A percentile compares a stretch with the other conserved stretches of the same genome.
These are phyloP conservation scores for Prionace glauca DNA, from an alignment of 2,797 vertebrate genomes.

Conservation along the genomic window DNA sequence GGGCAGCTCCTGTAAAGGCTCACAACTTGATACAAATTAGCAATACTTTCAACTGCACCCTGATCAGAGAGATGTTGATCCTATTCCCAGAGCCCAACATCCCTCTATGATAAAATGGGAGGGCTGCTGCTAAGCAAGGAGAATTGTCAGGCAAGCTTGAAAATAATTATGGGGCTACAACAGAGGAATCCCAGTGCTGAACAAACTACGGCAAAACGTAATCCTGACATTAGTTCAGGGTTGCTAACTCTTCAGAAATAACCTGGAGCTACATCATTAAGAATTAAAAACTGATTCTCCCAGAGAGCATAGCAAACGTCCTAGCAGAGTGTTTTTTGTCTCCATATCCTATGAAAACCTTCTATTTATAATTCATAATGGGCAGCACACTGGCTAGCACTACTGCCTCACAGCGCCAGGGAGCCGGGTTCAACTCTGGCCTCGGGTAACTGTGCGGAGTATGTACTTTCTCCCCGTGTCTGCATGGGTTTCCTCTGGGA, in stretches of 20 bases:
- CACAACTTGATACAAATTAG: neutral
- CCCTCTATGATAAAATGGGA: neutral
- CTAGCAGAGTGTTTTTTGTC: neutral
- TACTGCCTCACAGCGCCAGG: no score
- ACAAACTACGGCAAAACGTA: neutral
- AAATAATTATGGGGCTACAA: neutral
- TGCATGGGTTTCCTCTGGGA: no score
- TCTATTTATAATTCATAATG: neutral
- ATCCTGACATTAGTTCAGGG: neutral
- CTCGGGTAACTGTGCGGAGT: no score
- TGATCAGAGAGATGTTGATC: neutral
- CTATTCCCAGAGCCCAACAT: neutral
- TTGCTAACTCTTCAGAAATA: neutral
- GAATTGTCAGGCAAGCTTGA: neutral
- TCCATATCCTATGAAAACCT: neutral
- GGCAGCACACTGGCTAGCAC: no score
- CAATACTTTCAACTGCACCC: neutral
- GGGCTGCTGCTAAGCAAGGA: neutral
- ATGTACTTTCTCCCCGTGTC: no score
- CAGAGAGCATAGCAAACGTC: neutral
- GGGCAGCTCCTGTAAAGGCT: neutral
- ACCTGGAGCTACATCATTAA: neutral
- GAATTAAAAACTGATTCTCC: neutral
- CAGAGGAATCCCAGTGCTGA: neutral
- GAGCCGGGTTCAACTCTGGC: no score